These are phyloP conservation scores for Netelia inedita DNA, from an alignment of 2,888 invertebrate genomes.

Conservation along the genomic window DNA sequence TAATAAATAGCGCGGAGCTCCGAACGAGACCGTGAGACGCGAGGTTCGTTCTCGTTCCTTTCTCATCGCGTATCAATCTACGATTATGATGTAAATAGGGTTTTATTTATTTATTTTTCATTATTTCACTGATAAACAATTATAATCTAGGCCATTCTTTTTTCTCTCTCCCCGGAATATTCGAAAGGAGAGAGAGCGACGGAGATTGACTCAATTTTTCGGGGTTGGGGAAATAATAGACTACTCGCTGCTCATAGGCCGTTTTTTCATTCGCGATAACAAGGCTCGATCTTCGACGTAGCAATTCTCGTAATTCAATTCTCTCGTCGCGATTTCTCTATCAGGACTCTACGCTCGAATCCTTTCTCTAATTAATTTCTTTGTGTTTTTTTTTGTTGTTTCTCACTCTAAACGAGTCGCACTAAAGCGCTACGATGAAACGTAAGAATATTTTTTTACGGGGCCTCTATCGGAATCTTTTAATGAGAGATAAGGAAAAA, in stretches of 20 bases:
- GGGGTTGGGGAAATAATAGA: background rate
- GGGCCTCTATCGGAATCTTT: conserved; percentile 40
- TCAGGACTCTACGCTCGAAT: conserved; percentile 42
- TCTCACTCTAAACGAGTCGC: conserved; percentile 48
- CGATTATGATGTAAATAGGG: conserved; percentile 59
- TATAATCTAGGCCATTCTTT: conserved; percentile 63
- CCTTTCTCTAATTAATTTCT: conserved; percentile 39
- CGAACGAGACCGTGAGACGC: conserved; percentile 40
- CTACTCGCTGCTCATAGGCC: conserved; percentile 49
- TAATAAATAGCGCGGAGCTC: conserved; percentile 45
- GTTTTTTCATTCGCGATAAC: conserved; percentile 19
- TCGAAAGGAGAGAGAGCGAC: conserved; percentile 21
- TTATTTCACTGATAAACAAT: conserved; percentile 48
- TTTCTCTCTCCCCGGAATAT: conserved; percentile 22
- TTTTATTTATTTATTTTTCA: conserved; percentile 43
- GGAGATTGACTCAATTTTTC: conserved; percentile 49
- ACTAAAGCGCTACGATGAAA: conserved; percentile 50
- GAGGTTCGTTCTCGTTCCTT: conserved; percentile 29
- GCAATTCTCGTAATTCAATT: background rate
- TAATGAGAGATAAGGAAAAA: conserved; percentile 57
- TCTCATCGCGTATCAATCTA: conserved; percentile 46
- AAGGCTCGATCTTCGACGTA: conserved; percentile 25
- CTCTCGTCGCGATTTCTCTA: conserved; percentile 16
- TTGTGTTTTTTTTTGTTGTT: conserved; percentile 8
- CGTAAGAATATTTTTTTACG: conserved; percentile 38